phyloP scores from a whole-genome alignment of 2,113 vertebrate species.

The Alaudala cheleensis region DNA sequence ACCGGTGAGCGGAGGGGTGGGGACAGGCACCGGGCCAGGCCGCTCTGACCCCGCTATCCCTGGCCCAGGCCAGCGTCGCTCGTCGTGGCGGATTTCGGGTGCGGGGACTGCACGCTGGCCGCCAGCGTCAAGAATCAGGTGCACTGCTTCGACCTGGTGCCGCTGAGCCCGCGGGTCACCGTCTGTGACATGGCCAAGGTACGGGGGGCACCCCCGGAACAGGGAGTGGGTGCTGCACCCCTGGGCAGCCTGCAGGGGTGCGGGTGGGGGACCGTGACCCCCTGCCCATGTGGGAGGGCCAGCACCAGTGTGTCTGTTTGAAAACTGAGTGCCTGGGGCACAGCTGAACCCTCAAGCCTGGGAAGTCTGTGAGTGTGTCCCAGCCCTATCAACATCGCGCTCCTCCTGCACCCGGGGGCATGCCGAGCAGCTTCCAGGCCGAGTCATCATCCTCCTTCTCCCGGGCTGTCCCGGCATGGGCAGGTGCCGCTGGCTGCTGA shows the following conservation, averaged over 20 bases:
- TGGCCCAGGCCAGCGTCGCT: slow-evolving; percentile 79
- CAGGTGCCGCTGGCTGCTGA: slow-evolving; percentile 84
- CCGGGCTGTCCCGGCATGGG: background rate
- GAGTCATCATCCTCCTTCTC: background rate
- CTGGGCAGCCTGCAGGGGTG: background rate
- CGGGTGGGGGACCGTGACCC: background rate
- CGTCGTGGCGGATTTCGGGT: slow-evolving; percentile 93
- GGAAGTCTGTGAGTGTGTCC: accelerated
- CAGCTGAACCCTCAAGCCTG: accelerated
- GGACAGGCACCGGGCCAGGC: no score
- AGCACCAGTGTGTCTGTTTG: accelerated
- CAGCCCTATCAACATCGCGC: background rate
- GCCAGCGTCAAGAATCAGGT: slow-evolving; percentile 85
- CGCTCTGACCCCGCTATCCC: background rate
- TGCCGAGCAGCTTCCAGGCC: background rate
- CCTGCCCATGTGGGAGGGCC: background rate
- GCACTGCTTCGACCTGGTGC: slow-evolving; percentile 89
- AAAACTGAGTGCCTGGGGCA: background rate
- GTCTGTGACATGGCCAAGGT: slow-evolving; percentile 94
- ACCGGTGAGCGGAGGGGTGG: background rate
- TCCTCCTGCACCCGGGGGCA: background rate
- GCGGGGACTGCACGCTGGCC: slow-evolving; percentile 90
- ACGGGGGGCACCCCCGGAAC: background rate
- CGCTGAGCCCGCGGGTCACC: slow-evolving; percentile 82
- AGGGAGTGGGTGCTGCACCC: background rate